Conservation (phyloP, 2,888 invertebrate genomes). For the Ferdinandea cuprea region DNA sequence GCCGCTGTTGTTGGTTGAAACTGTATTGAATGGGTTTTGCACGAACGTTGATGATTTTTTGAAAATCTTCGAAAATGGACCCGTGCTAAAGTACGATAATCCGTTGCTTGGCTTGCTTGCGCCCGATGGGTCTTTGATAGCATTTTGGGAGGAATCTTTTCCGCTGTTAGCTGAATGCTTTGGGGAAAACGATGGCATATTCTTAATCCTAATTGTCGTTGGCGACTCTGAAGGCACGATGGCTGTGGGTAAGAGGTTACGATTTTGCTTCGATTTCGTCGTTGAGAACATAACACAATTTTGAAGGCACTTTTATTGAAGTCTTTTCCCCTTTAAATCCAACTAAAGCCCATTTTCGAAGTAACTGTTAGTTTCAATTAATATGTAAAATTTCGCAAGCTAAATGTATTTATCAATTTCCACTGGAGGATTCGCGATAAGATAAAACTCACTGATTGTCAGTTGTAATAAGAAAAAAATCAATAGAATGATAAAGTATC, state of each 20-base stretch:
- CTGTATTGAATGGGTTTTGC: slow-evolving; percentile 65
- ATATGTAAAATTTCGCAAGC: background rate
- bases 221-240: slow-evolving; percentile 28
- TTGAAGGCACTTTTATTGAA: slow-evolving; percentile 22
- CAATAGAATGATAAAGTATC: background rate
- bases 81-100: slow-evolving; percentile 70
- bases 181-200: slow-evolving; percentile 8
- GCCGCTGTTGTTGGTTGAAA: slow-evolving; percentile 23
- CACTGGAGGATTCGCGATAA: background rate
- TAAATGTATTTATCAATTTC: background rate
- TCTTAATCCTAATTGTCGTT: slow-evolving; percentile 21
- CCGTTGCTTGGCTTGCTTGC: slow-evolving; percentile 44
- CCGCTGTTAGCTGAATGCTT: slow-evolving; percentile 22
- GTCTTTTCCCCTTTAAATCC: background rate
- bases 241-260: background rate
- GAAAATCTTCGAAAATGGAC: slow-evolving; percentile 73
- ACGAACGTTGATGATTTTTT: slow-evolving; percentile 74
- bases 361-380: background rate
- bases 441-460: slow-evolving; percentile 6
- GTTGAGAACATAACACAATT: slow-evolving; percentile 53
- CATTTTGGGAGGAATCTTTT: slow-evolving; percentile 24
- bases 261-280: slow-evolving; percentile 48
- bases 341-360: slow-evolving; percentile 17
- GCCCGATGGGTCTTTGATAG: slow-evolving; percentile 6
- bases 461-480: background rate